Conservation (phyloP, 2,888 invertebrate genomes). For the Parapristionchus giblindavisi region DNA sequence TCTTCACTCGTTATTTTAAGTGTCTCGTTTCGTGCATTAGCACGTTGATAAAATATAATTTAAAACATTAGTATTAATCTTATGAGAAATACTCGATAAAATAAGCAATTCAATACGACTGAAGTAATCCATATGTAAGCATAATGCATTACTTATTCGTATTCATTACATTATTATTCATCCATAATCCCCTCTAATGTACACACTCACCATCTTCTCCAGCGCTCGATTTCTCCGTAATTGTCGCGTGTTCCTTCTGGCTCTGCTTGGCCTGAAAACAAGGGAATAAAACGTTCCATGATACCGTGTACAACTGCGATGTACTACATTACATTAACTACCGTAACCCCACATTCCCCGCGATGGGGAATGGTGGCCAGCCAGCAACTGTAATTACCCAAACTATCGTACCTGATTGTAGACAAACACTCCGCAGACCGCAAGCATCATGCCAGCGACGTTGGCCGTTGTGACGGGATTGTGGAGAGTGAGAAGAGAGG, state of each 20-base stretch:
- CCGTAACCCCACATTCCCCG: not conserved
- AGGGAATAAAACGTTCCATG: not conserved
- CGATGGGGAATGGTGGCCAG: too few species aligned
- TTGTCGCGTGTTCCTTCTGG: conserved; percentile 37
- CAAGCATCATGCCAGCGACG: conserved; percentile 87
- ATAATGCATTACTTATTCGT: too few species aligned
- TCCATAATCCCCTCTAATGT: too few species aligned
- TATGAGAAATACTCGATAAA: too few species aligned
- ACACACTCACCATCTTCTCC: conserved; percentile 7
- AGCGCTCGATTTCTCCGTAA: conserved; percentile 19
- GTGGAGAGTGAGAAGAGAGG: conserved; percentile 84
- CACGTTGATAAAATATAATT: too few species aligned
- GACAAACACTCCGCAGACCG: conserved; percentile 86
- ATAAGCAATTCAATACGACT: too few species aligned
- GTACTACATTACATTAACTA: not conserved
- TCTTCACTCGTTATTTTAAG: too few species aligned
- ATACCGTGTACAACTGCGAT: not conserved
- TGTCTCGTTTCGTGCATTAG: too few species aligned
- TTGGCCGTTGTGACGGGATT: conserved; percentile 86
- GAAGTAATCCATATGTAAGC: too few species aligned
- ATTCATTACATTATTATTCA: too few species aligned
- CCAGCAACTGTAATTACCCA: too few species aligned
- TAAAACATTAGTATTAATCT: too few species aligned
- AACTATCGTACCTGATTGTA: conserved; percentile 81
- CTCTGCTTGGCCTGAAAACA: conserved; percentile 42